Conservation (phyloP, 1,140 invertebrate species). For the Drosophila triauraria region DNA sequence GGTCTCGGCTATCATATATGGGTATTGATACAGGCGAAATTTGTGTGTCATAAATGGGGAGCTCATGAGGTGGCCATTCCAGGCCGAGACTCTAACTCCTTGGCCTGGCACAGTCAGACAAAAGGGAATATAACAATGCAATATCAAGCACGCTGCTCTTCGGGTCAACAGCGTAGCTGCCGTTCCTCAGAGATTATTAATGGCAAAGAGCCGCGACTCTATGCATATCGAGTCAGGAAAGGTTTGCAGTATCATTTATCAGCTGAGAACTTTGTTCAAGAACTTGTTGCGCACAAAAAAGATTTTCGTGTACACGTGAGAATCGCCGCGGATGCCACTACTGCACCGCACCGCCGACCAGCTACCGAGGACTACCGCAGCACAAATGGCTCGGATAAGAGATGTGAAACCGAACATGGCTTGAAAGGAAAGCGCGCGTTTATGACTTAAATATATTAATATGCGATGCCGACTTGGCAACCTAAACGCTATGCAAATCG, state of each 20-base stretch:
- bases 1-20: slow-evolving; percentile 21
- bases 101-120: slow-evolving; percentile 2
- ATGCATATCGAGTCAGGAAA: slow-evolving; percentile 71
- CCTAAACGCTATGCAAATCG: slow-evolving; percentile 76
- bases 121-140: slow-evolving; percentile 25
- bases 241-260: slow-evolving; percentile 80
- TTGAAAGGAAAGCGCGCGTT: slow-evolving; percentile 63
- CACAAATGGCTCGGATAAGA: slow-evolving; percentile 41
- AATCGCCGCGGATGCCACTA: slow-evolving; percentile 36
- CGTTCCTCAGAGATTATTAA: slow-evolving; percentile 67
- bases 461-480: slow-evolving; percentile 49
- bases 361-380: slow-evolving; percentile 58
- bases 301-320: slow-evolving; percentile 82
- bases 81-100: not conserved
- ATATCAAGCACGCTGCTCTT: slow-evolving; percentile 1
- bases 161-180: not conserved
- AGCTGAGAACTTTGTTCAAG: slow-evolving; percentile 67
- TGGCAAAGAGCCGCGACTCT: slow-evolving; percentile 57
- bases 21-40: slow-evolving; percentile 5
- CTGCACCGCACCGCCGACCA: slow-evolving; percentile 7
- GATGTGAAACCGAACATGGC: slow-evolving; percentile 75
- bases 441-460: slow-evolving; percentile 66
- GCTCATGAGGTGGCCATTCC: slow-evolving; percentile 1
- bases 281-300: slow-evolving; percentile 84
- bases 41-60: slow-evolving; percentile 2